A percentile compares a stretch with the other conserved stretches of the same genome.
These are phyloP conservation scores for Mobula hypostoma DNA, from an alignment of 2,113 vertebrate genomes.

Conservation along the genomic window DNA sequence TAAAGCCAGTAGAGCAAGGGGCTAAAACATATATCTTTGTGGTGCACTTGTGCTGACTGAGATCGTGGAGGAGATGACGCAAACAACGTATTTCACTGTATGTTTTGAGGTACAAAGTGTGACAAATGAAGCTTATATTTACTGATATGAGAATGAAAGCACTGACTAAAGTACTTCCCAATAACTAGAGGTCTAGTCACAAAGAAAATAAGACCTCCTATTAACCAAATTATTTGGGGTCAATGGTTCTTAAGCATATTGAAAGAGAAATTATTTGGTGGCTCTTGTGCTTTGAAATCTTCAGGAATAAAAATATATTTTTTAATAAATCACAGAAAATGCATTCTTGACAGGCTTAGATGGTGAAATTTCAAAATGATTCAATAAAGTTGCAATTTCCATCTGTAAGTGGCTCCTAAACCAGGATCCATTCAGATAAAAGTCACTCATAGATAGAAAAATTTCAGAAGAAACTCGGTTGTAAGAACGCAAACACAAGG, in stretches of 20 bases:
- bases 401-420: not conserved
- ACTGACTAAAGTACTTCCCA: not conserved
- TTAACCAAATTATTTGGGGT: not conserved
- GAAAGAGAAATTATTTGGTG: not conserved
- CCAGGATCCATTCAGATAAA: not conserved
- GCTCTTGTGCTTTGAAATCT: not conserved
- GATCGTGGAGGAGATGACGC: no score
- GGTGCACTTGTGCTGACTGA: no score
- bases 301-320: not conserved
- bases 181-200: not conserved
- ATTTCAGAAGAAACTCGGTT: not conserved
- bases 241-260: not conserved
- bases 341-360: not conserved
- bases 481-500: no score
- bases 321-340: not conserved
- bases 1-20: no score
- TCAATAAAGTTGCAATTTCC: not conserved
- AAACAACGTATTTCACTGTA: no score
- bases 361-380: not conserved
- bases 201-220: not conserved
- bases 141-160: not conserved
- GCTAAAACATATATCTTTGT: no score
- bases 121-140: no score
- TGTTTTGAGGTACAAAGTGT: no score
- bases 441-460: not conserved